Conservation (phyloP, 2,888 invertebrate species). For the Apantesis nais region DNA sequence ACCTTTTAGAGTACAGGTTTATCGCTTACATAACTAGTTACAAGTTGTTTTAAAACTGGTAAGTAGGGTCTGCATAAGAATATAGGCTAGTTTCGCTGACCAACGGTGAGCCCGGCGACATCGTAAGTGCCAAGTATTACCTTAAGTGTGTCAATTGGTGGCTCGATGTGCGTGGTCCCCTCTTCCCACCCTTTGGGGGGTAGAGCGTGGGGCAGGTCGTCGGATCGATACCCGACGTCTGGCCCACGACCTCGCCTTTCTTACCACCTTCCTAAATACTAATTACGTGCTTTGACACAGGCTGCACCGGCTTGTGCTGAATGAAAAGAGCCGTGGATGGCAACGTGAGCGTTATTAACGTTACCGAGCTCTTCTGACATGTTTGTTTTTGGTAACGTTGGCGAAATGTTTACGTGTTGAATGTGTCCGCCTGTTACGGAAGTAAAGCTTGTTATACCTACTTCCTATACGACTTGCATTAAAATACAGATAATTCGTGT, state of each 20-base stretch:
- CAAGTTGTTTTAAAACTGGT: constrained; percentile 15
- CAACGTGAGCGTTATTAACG: constrained; percentile 77
- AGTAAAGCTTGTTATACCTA: constrained; percentile 16
- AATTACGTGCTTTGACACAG: constrained; percentile 86
- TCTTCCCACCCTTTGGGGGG: constrained; percentile 64
- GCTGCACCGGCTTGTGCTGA: constrained; percentile 76
- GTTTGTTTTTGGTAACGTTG: constrained; percentile 72
- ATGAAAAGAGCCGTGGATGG: constrained; percentile 80
- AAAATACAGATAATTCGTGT: neutral
- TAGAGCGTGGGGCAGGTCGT: constrained; percentile 84
- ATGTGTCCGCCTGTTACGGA: constrained; percentile 34
- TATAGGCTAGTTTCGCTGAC: constrained; percentile 46
- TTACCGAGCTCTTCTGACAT: constrained; percentile 62
- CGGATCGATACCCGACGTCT: constrained; percentile 89
- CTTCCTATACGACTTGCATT: neutral
- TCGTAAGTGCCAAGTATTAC: constrained; percentile 80
- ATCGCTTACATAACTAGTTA: neutral
- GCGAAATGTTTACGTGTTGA: constrained; percentile 56
- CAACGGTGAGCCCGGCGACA: constrained; percentile 65
- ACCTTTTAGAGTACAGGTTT: neutral
- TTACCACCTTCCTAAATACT: constrained; percentile 86
- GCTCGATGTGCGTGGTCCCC: constrained; percentile 82
- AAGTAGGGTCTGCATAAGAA: constrained; percentile 28
- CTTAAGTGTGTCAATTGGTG: constrained; percentile 85
- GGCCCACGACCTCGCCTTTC: constrained; percentile 86